Conservation (phyloP, 2,113 vertebrate genomes). For the Oenanthe melanoleuca region DNA sequence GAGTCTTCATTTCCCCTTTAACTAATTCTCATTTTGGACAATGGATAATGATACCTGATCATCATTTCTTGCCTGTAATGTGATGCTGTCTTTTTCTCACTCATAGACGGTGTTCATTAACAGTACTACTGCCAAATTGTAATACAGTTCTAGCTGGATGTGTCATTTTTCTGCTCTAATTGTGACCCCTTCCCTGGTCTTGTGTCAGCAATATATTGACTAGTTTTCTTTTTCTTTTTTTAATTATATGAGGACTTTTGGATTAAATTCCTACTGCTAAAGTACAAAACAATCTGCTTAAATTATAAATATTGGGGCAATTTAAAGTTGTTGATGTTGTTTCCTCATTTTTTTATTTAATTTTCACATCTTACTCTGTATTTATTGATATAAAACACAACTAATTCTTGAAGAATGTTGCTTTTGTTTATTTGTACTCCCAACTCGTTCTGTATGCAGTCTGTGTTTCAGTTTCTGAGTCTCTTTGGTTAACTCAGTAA, state of each 20-base stretch:
- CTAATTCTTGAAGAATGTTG: background rate
- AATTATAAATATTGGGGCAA: background rate
- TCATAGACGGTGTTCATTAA: background rate
- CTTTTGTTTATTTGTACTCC: background rate
- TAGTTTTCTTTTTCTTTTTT: background rate
- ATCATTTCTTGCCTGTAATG: background rate
- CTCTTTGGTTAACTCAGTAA: constrained; percentile 49
- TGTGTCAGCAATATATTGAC: background rate
- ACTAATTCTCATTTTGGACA: constrained; percentile 20
- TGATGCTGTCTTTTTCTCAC: background rate
- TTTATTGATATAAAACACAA: constrained; percentile 25
- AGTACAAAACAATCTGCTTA: background rate
- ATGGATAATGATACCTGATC: background rate
- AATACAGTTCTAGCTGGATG: background rate
- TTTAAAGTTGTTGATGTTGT: background rate
- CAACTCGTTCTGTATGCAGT: background rate
- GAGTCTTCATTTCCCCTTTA: background rate
- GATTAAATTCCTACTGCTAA: background rate
- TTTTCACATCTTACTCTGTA: background rate
- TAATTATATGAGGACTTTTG: background rate
- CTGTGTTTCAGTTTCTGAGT: constrained; percentile 22
- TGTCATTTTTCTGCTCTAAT: background rate
- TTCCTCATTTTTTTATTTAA: background rate
- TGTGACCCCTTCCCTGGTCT: background rate
- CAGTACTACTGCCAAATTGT: background rate